phyloP scores from a whole-genome alignment of 2,113 vertebrate species.

The Chloropsis hardwickii region DNA sequence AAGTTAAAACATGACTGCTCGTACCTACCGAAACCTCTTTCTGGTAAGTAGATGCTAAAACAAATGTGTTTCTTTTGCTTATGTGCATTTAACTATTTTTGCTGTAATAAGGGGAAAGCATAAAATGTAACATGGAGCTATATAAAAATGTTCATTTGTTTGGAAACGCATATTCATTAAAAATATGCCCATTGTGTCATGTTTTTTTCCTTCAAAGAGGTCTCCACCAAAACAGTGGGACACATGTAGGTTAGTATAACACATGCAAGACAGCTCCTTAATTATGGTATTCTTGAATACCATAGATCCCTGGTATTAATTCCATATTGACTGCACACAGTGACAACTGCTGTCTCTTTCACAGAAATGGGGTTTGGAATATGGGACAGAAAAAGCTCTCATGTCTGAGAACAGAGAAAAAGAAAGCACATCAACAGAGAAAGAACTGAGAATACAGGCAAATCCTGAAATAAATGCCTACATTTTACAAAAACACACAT shows the following conservation, averaged over 20 bases:
- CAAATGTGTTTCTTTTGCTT: background rate
- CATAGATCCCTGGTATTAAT: background rate
- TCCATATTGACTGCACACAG: background rate
- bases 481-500: background rate
- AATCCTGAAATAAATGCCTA: background rate
- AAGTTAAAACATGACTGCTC: slow-evolving; percentile 35
- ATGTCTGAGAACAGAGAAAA: background rate
- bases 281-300: background rate
- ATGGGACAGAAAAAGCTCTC: background rate
- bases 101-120: background rate
- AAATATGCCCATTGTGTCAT: background rate
- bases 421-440: background rate
- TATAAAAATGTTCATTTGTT: background rate
- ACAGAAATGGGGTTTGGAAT: background rate
- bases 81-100: background rate
- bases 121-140: background rate
- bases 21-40: background rate
- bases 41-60: slow-evolving; percentile 26
- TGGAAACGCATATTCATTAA: background rate
- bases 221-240: background rate
- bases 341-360: background rate
- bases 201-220: background rate
- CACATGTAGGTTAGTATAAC: background rate
- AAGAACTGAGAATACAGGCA: background rate
- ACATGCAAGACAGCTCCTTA: background rate